Evolutionary conservation across 2,797 vertebrate genomes (phyloP).

Genomic region (Sebastes aleutianus): DNA sequence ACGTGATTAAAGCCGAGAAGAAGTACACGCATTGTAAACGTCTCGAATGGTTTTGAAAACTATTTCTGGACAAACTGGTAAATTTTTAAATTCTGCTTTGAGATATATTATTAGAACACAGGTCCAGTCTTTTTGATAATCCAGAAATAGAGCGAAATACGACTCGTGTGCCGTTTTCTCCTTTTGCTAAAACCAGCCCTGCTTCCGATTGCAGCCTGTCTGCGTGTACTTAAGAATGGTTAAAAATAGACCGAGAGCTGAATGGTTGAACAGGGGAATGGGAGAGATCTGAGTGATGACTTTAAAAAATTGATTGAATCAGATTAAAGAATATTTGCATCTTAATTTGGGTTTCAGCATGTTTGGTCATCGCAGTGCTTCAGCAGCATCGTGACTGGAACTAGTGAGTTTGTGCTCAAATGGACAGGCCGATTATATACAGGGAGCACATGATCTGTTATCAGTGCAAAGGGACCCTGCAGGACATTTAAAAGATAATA

Average conservation of each 20-base stretch:
- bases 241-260: slow-evolving; percentile 79
- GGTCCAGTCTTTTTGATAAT: slow-evolving; percentile 64
- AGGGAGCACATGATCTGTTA: not conserved
- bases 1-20: slow-evolving; percentile 38
- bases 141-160: slow-evolving; percentile 70
- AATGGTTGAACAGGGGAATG: slow-evolving; percentile 51
- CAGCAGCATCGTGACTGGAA: not conserved
- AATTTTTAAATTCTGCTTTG: slow-evolving; percentile 62
- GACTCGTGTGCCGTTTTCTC: slow-evolving; percentile 47
- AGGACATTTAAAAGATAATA: not conserved
- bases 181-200: slow-evolving; percentile 59
- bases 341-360: slow-evolving; percentile 37
- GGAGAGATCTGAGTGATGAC: slow-evolving; percentile 59
- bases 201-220: slow-evolving; percentile 60
- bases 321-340: slow-evolving; percentile 64
- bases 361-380: slow-evolving; percentile 21
- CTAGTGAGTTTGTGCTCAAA: not conserved
- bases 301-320: slow-evolving; percentile 72
- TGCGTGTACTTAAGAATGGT: slow-evolving; percentile 70
- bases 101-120: slow-evolving; percentile 72
- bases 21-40: slow-evolving; percentile 23
- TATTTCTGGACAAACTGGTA: slow-evolving; percentile 67
- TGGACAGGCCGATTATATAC: not conserved
- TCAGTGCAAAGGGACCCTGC: not conserved
- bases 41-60: slow-evolving; percentile 48